Evolutionary conservation across 1,140 invertebrate genomes (phyloP), one percentile per base, ranked within the genome.

Genomic region (Tenebrio molitor): DNA sequence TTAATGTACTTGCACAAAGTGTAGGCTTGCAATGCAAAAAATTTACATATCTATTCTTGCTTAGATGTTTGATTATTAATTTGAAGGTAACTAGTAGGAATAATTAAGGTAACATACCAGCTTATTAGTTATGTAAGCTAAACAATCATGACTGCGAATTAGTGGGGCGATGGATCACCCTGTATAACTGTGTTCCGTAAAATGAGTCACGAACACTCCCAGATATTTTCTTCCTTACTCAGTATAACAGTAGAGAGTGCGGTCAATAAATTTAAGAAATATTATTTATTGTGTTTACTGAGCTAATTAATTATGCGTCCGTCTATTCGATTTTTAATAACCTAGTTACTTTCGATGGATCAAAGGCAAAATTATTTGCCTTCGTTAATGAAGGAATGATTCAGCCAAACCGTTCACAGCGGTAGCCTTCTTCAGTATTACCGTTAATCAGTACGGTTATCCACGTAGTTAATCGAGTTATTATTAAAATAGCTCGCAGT

Each of bases 371-470:
- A 58, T 14, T 58, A 29, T 58, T 58, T 58, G 23, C 50, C 50
- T 58, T 58, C 12, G 15, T 58, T 58, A 58, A 58, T 58, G 23
- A 58, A 58, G 50, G n/a, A 16, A 66, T 66, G 64, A 66, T 44
- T 66, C 64, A 66, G 42, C 64, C 36, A 15, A 63, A 41, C 50
- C 25, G 42, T 71, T 63, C 33, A 10, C 36, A 23, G 62, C 53
- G 33, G 58, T 71, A 64, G 36, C 53, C 69, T 72, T 67, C 63
- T 25, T 58, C 19, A 14, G 17, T 17, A 53, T 65, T 46, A 66
- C 63, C 53, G 68, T 71, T 62, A 69, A 66, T 62, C 58, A 71
- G 63, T 74, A 69, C 73, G 29, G 42, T 53, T 53, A 69, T 73
- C 42, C 41, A 50, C 66, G 21, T 25, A 69, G 12, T 33, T 36